These are phyloP conservation scores for Sarotherodon lohbergeri DNA, from an alignment of 2,113 vertebrate species.

Conservation along the genomic window DNA sequence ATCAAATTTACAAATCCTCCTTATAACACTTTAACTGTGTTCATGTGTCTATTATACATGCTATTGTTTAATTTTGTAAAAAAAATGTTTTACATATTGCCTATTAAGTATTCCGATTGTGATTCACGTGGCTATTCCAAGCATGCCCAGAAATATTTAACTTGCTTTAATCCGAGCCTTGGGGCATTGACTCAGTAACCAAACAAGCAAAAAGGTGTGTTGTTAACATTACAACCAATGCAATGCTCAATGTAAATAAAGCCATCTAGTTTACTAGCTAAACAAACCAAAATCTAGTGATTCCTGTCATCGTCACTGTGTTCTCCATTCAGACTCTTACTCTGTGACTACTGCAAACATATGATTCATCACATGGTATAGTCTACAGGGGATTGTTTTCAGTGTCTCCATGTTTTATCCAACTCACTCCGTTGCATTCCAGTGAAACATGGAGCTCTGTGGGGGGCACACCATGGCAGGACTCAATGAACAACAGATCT, in stretches of 20 bases:
- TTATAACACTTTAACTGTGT: too few relatives aligned
- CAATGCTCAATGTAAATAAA: not conserved
- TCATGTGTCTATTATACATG: too few relatives aligned
- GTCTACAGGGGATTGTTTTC: not conserved
- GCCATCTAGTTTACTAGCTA: not conserved
- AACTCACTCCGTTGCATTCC: rapidly evolving
- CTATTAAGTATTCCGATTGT: not conserved
- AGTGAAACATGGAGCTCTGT: not conserved
- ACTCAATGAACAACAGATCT: not conserved
- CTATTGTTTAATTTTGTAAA: not conserved
- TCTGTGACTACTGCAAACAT: not conserved
- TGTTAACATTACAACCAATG: not conserved
- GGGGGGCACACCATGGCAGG: not conserved
- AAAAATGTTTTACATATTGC: not conserved
- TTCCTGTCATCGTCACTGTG: not conserved
- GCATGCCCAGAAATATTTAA: not conserved
- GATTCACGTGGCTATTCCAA: not conserved
- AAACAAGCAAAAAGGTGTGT: not conserved
- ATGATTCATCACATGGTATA: not conserved
- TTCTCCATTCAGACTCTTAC: not conserved
- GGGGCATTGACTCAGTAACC: not conserved
- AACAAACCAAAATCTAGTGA: not conserved
- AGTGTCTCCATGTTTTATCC: not conserved
- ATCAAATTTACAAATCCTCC: too few relatives aligned
- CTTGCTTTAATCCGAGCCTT: not conserved